These are phyloP conservation scores for Scomberomorus guttatus DNA, from an alignment of 2,797 vertebrate genomes.

Conservation along the genomic window DNA sequence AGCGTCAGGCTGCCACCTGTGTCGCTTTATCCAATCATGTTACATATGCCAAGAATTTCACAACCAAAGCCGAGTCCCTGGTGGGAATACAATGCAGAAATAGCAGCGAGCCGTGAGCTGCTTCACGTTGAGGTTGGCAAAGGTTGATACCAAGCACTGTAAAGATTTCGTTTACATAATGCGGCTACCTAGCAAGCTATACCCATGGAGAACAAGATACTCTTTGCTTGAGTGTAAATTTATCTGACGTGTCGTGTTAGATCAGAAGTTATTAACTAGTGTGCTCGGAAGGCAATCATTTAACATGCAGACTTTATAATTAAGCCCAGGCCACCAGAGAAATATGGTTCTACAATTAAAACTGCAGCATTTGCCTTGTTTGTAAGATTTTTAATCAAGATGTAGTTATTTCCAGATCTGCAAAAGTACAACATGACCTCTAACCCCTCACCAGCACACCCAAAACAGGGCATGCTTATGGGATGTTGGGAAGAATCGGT, in stretches of 20 bases:
- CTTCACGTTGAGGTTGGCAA: constrained; percentile 35
- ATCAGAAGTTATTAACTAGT: background rate
- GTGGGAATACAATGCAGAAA: constrained; percentile 62
- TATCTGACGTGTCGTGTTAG: background rate
- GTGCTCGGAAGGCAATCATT: background rate
- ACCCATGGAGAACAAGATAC: background rate
- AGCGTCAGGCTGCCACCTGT: constrained; percentile 67
- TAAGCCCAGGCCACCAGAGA: background rate
- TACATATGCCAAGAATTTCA: constrained; percentile 71
- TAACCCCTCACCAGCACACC: background rate
- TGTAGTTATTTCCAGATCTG: background rate
- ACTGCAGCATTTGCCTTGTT: background rate
- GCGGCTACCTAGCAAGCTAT: background rate
- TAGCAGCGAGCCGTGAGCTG: constrained; percentile 56
- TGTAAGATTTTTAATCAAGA: background rate
- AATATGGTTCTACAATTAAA: background rate
- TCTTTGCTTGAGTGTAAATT: background rate
- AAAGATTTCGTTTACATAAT: constrained; percentile 46
- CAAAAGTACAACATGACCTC: background rate
- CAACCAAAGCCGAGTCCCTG: constrained; percentile 50
- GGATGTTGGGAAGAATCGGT: no score
- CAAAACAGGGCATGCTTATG: background rate
- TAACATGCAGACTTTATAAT: background rate
- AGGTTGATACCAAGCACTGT: constrained; percentile 7
- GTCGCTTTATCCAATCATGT: constrained; percentile 71